Conservation (phyloP, 2,113 vertebrate species). For the Boulengerochromis microlepis region DNA sequence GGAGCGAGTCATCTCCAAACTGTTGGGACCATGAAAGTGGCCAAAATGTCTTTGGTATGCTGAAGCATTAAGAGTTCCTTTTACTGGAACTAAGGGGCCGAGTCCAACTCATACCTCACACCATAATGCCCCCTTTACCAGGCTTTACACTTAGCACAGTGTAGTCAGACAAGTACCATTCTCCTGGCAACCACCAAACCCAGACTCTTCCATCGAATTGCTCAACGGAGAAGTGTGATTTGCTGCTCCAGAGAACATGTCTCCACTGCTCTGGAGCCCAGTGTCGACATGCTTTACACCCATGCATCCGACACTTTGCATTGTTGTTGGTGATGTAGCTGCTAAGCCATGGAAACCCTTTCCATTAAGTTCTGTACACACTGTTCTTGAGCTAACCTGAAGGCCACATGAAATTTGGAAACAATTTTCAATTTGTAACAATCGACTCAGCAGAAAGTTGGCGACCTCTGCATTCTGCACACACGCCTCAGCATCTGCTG, state of each 20-base stretch:
- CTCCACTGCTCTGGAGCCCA: neutral
- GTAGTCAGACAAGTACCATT: accelerated
- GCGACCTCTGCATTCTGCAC: neutral
- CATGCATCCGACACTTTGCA: accelerated
- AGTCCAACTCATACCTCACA: neutral
- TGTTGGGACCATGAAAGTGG: neutral
- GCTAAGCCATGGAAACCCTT: neutral
- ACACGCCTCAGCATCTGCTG: neutral
- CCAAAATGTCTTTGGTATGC: neutral
- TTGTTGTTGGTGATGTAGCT: neutral
- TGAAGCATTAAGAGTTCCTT: neutral
- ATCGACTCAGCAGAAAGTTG: neutral
- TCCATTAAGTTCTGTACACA: accelerated
- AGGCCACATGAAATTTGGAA: neutral
- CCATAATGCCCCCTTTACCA: neutral
- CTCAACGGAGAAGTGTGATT: neutral
- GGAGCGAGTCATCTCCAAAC: neutral
- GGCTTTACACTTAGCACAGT: neutral
- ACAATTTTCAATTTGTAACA: neutral
- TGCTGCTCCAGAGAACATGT: neutral
- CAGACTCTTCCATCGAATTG: neutral
- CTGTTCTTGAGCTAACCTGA: neutral
- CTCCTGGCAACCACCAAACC: neutral
- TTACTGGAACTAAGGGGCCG: neutral
- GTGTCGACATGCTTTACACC: neutral